Evolutionary conservation across 1,140 invertebrate genomes (phyloP), one percentile per base, ranked within the genome.

Genomic region (Psilanteris sp.): DNA sequence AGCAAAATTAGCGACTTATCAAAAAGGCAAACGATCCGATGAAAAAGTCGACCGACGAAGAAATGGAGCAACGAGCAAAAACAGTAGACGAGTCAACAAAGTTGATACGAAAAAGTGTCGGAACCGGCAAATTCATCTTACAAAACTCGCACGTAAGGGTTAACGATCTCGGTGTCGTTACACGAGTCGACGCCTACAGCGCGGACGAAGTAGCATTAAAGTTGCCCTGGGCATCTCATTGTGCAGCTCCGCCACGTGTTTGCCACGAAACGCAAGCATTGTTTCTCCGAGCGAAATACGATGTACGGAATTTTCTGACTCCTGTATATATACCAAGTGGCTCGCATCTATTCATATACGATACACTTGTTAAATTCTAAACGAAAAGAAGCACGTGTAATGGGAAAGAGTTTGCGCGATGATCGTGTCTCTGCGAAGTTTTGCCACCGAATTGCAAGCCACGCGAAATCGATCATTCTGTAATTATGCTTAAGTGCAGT

Each of bases 161-260:
- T 71, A 77, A 73, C 75, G 68, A 59, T 64, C 24, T 11, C 41
- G 48, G 61, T 70, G 67, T 67, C 61, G 61, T 67, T 77, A 72
- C 67, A 59, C 59, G 55, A 72, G 61, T 71, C 66, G 46, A 61
- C 73, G 66, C 61, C 61, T 77, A 55, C 61, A 36, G 59, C 59
- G 50, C 46, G 37, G 46, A 67, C 46, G 52, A 71, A 61, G 59
- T 67, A 67, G 61, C 74, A 77, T 72, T 67, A 62, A 68, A 77
- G 39, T 77, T 77, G 75, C 68, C 62, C 48, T 26, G 55, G 55
- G 75, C 75, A 73, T 73, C 68, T 67, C 74, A 64, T 77, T 77
- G 75, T 77, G 32, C 41, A 57, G 7, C 57, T 16, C 50, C 46
- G 59, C 66, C 66, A 66, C 62, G 62, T 52, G 67, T 72, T 52